A percentile compares a stretch with the other conserved stretches of the same genome.
Evolutionary conservation across 2,113 vertebrate genomes (phyloP).

Genomic region (Pelodiscus sinensis): DNA sequence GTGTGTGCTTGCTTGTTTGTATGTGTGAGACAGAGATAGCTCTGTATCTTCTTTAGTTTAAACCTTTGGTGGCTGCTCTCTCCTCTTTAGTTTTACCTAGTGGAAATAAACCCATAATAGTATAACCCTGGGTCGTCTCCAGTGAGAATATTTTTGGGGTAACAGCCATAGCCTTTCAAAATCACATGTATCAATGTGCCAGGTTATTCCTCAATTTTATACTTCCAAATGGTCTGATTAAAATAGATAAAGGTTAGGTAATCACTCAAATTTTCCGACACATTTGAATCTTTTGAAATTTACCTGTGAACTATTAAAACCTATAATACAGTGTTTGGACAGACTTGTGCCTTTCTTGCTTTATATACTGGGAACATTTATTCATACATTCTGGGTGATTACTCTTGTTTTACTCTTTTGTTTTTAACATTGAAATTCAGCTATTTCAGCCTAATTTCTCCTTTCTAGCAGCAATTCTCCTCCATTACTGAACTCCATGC

Average conservation of each 20-base stretch:
- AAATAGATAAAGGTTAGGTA: background rate
- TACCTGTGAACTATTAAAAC: background rate
- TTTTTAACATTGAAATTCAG: background rate
- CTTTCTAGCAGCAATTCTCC: background rate
- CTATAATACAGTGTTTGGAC: background rate
- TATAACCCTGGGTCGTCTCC: too few relatives aligned
- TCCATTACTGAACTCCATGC: background rate
- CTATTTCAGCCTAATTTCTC: background rate
- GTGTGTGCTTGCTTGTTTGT: too few relatives aligned
- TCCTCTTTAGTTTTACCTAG: too few relatives aligned
- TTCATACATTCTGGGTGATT: background rate
- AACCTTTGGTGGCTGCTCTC: too few relatives aligned
- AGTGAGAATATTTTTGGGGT: too few relatives aligned
- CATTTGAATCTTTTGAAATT: background rate
- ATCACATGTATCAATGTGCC: background rate
- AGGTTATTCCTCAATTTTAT: background rate
- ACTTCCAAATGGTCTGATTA: background rate
- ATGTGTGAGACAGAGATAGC: too few relatives aligned
- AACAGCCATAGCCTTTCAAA: background rate
- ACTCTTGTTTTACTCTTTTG: fast-evolving
- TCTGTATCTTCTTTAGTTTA: too few relatives aligned
- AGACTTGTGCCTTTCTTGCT: background rate
- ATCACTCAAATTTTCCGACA: background rate
- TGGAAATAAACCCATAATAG: too few relatives aligned
- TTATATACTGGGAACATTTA: background rate